phyloP scores from a whole-genome alignment of 2,797 vertebrate species.

The Heliangelus exortis region DNA sequence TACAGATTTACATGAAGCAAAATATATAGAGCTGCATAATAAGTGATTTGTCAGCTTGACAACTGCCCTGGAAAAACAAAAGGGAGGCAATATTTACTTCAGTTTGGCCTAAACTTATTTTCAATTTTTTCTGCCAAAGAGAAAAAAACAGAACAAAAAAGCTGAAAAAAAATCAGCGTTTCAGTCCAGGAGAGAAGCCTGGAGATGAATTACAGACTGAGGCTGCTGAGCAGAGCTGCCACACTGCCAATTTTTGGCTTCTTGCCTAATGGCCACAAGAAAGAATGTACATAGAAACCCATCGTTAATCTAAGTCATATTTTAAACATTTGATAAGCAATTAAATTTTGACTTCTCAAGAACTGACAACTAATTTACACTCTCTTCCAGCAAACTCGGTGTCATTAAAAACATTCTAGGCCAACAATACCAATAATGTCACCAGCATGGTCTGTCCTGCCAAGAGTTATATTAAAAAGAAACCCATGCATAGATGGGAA shows the following conservation, averaged over 20 bases:
- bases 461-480: constrained; percentile 54
- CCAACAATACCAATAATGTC: constrained; percentile 5
- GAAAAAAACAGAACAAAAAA: background rate
- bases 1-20: background rate
- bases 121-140: background rate
- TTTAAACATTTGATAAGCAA: constrained; percentile 68
- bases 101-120: background rate
- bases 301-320: constrained; percentile 49
- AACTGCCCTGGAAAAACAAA: background rate
- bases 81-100: background rate
- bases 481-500: background rate
- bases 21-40: background rate
- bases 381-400: constrained; percentile 8
- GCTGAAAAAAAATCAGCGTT: background rate
- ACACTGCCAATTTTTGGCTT: background rate
- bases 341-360: constrained; percentile 60
- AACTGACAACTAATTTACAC: constrained; percentile 55
- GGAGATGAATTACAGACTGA: background rate
- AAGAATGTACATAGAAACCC: constrained; percentile 30
- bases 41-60: background rate
- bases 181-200: background rate
- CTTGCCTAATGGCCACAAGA: background rate
- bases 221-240: background rate
- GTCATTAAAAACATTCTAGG: constrained; percentile 68
- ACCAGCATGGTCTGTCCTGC: constrained; percentile 43